A percentile compares a stretch with the other conserved stretches of the same genome.
Evolutionary conservation across 2,113 vertebrate species (phyloP).

Genomic region (Shinisaurus crocodilurus): DNA sequence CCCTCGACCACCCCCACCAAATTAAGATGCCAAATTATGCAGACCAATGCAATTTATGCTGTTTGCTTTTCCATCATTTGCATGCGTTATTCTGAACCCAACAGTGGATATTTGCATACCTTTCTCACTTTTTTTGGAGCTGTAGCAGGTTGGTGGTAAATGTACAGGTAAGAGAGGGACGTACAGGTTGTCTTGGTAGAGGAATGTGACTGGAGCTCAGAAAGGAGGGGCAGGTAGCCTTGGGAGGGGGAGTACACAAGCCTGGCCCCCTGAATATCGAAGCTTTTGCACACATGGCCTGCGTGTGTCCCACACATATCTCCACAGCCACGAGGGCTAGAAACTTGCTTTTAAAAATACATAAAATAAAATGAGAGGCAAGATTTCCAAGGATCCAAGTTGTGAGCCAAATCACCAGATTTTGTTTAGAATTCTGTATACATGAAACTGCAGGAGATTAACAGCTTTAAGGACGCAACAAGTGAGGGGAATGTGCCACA

Average conservation of each 20-base stretch:
- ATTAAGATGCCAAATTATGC: background rate
- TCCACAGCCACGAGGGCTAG: background rate
- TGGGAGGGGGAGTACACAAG: background rate
- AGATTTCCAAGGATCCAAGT: too few relatives aligned
- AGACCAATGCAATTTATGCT: background rate
- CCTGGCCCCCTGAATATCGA: background rate
- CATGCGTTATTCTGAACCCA: constrained; percentile 8
- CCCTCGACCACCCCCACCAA: background rate
- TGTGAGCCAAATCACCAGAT: background rate
- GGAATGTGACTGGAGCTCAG: background rate
- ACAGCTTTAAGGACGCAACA: background rate
- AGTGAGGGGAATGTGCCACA: background rate
- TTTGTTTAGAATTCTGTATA: background rate
- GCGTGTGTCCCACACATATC: background rate
- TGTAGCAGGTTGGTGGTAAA: background rate
- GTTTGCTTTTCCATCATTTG: background rate
- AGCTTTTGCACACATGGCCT: background rate
- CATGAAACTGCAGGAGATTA: background rate
- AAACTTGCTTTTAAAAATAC: constrained; percentile 14
- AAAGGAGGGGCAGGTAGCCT: background rate
- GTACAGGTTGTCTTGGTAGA: background rate
- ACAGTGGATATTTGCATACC: constrained; percentile 26
- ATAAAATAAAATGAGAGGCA: background rate
- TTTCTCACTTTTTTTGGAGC: background rate
- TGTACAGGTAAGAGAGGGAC: background rate